These are phyloP conservation scores for Polietes domitor DNA, from an alignment of 2,888 invertebrate species.

Conservation along the genomic window DNA sequence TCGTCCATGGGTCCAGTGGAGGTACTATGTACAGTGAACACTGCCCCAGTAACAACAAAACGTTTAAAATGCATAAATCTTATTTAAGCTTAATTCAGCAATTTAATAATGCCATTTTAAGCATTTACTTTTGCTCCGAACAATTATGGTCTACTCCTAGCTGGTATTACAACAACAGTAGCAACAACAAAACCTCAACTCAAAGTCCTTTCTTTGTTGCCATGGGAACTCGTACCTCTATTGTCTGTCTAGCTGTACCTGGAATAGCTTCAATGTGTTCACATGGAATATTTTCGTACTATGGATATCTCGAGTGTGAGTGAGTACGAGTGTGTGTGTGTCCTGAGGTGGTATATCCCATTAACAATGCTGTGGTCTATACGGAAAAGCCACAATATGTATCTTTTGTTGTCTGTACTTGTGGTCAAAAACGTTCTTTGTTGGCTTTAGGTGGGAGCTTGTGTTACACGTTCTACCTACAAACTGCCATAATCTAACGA, in stretches of 20 bases:
- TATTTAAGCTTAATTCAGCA: constrained; percentile 54
- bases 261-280: not conserved
- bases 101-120: constrained; percentile 49
- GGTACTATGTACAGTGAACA: not conserved
- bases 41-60: not conserved
- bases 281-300: not conserved
- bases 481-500: constrained; percentile 32
- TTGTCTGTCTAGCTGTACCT: not conserved
- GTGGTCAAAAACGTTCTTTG: constrained; percentile 35
- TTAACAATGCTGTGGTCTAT: constrained; percentile 60
- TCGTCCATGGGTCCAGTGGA: not conserved
- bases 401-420: constrained; percentile 43
- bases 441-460: constrained; percentile 11
- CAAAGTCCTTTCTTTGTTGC: not conserved
- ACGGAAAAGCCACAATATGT: constrained; percentile 60
- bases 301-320: not conserved
- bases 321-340: not conserved
- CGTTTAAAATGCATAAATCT: constrained; percentile 49
- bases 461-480: not conserved
- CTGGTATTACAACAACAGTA: not conserved
- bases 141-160: constrained; percentile 6
- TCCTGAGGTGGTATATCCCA: not conserved
- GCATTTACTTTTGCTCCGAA: constrained; percentile 39
- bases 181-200: not conserved
- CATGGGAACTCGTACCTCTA: not conserved